Percentiles rank a stretch among this genome's conserved stretches.
These are phyloP conservation scores for Boloria euphrosyne DNA, from an alignment of 2,888 invertebrate genomes.

Conservation along the genomic window DNA sequence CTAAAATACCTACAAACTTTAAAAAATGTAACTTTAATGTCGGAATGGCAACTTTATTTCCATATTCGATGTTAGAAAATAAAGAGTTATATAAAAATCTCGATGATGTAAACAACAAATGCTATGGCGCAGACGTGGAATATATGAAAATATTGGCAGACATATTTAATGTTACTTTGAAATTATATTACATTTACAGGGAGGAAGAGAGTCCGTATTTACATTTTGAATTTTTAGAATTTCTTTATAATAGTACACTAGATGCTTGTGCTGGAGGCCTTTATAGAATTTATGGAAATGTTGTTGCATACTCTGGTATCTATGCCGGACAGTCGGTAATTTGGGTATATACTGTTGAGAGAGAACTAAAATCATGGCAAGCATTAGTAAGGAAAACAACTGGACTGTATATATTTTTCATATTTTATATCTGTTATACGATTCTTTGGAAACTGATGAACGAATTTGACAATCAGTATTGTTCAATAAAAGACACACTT, in stretches of 20 bases:
- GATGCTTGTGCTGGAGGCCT: constrained; percentile 65
- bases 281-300: constrained; percentile 59
- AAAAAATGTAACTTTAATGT: constrained; percentile 59
- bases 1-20: constrained; percentile 51
- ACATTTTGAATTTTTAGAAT: constrained; percentile 48
- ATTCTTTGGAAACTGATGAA: constrained; percentile 54
- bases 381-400: constrained; percentile 53
- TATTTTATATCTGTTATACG: constrained; percentile 58
- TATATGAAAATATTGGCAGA: constrained; percentile 60
- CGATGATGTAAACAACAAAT: constrained; percentile 47
- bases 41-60: constrained; percentile 56
- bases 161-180: constrained; percentile 57
- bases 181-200: constrained; percentile 52
- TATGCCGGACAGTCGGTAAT: constrained; percentile 57
- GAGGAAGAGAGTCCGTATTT: constrained; percentile 49
- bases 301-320: constrained; percentile 62
- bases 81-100: constrained; percentile 47
- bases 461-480: constrained; percentile 48
- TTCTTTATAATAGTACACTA: constrained; percentile 59
- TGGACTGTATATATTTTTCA: constrained; percentile 58
- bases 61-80: constrained; percentile 54
- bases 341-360: constrained; percentile 61
- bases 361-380: constrained; percentile 57
- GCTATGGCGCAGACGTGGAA: constrained; percentile 59
- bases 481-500: constrained; percentile 50